Base-by-base conservation (phyloP, 1,140 invertebrate genomes). In the Pemphigus obesinymphae region DNA sequence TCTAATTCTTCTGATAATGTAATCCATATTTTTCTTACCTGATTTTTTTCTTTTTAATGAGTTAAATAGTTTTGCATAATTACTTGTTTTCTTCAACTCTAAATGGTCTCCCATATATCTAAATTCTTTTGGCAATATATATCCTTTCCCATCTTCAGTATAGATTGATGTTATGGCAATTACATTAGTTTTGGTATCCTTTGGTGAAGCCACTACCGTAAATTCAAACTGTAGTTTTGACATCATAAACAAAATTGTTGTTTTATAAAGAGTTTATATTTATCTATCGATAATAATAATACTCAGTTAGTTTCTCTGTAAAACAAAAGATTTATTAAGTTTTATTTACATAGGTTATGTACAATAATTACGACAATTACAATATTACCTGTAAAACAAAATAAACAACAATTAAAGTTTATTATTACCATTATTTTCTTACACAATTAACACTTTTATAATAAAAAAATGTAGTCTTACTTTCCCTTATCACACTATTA, bases 241-340 rank as follows among this genome's bases (percentile, higher is more conserved):
- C 63, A 40, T 68, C 40, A 70, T 70, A 70, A 70, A 70, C 66
- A 70, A 70, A 70, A 40, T 70, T 70, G 66, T 70, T 70, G 34
- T 70, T 70, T 43, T 70, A n/a, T n/a, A n/a, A n/a, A n/a, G n/a
- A n/a, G n/a, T n/a, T n/a, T n/a, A n/a, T n/a, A n/a, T n/a, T n/a
- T n/a, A n/a, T n/a, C n/a, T n/a, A n/a, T n/a, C n/a, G n/a, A n/a
- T n/a, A n/a, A n/a, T n/a, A n/a, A n/a, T n/a, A n/a, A n/a, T n/a
- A n/a, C n/a, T n/a, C n/a, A n/a, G n/a, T n/a, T n/a, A n/a, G n/a
- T n/a, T n/a, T n/a, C n/a, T n/a, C n/a, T n/a, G n/a, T n/a, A n/a
- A n/a, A n/a, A n/a, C n/a, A n/a, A n/a, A n/a, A n/a, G n/a, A n/a
- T n/a, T n/a, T n/a, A n/a, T n/a, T n/a, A n/a, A n/a, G n/a, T n/a